Percentiles rank a stretch among this genome's conserved stretches.
Evolutionary conservation across 1,140 invertebrate species (phyloP).

Genomic region (Hestina assimilis): DNA sequence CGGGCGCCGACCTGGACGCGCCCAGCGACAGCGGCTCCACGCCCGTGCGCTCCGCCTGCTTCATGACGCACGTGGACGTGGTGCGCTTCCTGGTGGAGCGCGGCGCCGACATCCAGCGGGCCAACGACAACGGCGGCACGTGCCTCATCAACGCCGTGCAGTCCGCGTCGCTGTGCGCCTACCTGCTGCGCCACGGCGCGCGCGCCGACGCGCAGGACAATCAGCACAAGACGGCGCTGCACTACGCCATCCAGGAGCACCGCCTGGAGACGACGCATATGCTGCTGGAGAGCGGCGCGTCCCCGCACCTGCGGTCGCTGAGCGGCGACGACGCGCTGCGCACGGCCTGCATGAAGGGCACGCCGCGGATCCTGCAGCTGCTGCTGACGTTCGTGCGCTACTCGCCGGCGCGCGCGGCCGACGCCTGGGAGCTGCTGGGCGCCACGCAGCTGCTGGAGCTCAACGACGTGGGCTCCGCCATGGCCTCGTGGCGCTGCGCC

Average conservation of each 20-base stretch:
- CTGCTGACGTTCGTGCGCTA: slow-evolving; percentile 83
- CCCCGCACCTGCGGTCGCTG: slow-evolving; percentile 86
- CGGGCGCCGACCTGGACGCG: slow-evolving; percentile 91
- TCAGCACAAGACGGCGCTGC: slow-evolving; percentile 94
- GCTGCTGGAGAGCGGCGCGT: slow-evolving; percentile 88
- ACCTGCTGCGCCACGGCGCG: slow-evolving; percentile 87
- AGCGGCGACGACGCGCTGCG: slow-evolving; percentile 94
- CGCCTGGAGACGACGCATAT: slow-evolving; percentile 91
- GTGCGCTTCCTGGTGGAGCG: slow-evolving; percentile 87
- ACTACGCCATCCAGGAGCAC: slow-evolving; percentile 96
- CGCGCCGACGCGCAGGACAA: slow-evolving; percentile 93
- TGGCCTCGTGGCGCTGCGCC: slow-evolving; percentile 84
- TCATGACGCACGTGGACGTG: slow-evolving; percentile 93
- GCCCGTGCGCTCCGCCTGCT: slow-evolving; percentile 93
- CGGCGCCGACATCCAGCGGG: slow-evolving; percentile 90
- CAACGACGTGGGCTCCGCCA: slow-evolving; percentile 83
- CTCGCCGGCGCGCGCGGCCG: slow-evolving; percentile 83
- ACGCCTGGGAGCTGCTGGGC: slow-evolving; percentile 91
- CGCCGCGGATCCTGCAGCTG: slow-evolving; percentile 87
- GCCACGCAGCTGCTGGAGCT: slow-evolving; percentile 91
- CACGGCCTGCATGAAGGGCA: slow-evolving; percentile 93
- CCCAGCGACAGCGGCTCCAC: slow-evolving; percentile 94
- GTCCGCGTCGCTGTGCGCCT: slow-evolving; percentile 88
- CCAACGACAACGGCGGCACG: slow-evolving; percentile 95
- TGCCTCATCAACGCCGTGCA: slow-evolving; percentile 97